Evolutionary conservation across 2,888 invertebrate genomes (phyloP), one percentile per base, ranked within the genome.

Genomic region (Torymus aiolomorphi): DNA sequence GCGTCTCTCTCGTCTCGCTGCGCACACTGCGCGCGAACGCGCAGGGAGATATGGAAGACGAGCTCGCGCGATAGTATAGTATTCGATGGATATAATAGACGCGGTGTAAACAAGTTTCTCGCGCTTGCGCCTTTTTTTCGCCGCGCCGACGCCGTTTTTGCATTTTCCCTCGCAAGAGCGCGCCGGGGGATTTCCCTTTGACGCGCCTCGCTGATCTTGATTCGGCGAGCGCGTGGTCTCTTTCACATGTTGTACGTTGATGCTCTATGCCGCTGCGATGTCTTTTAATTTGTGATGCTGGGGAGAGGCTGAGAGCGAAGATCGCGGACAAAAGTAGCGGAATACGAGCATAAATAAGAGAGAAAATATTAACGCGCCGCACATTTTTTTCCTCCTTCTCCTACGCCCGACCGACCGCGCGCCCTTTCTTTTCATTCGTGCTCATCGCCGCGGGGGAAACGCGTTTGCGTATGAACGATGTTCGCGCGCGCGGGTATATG

Each of bases 31-130:
- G 16, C 13, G 51, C 14, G 20, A 52, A 62, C 20, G n/a, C n/a
- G 42, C 42, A 59, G 31, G 56, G 54, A 56, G n/a, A 67, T 51
- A 63, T 24, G 62, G 4, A 49, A 31, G 16, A 65, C 59, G 42
- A 13, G 24, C 56, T 49, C 49, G 31, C 31, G 42, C n/a, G 51
- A 63, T 69, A 20, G 20, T 20, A 69, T 42, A 42, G 42, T 42
- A 57, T 78, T 78, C 74, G 62, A 78, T 79, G 42, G 42, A 75
- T 75, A 75, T 75, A 79, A 65, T 24, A 61, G 61, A 42, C 42
- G 59, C 69, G 57, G 49, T 42, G 65, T 57, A 65, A 69, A 52
- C 69, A 62, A 61, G 42, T 69, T 54, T 49, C 51, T 51, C 63
- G 52, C 63, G 31, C 20, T 11, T 2, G 62, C 4, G n/a, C 18